Evolutionary conservation across 1,140 invertebrate species (phyloP), one percentile per base, ranked within the genome.

Genomic region (Colletes gigas): DNA sequence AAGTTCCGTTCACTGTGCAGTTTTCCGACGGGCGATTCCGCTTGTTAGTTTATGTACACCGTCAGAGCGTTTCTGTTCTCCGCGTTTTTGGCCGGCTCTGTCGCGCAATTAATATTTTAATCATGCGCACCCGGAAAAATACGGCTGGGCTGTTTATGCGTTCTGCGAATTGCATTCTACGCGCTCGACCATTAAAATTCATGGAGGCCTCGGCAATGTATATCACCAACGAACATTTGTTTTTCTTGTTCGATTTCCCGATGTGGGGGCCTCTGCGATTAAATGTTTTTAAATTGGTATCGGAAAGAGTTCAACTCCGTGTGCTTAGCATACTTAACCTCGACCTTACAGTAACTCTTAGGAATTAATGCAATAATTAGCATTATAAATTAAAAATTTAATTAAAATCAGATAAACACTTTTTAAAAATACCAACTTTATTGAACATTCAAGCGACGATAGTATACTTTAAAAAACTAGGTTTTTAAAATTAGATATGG

Each of bases 71-170:
- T 21, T 57, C 57, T 82, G 59, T 62, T 83, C 59, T 41, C 73
- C 59, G 52, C 73, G 21, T 79, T 84, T 83, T 83, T 19, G 75
- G 44, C 47, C 55, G 50, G 50, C 44, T 83, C 75, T 66, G 68
- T 72, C 69, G 74, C 41, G 74, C 68, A 78, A 86, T 85, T 78
- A 85, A 86, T 85, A 85, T 78, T 82, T 85, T 82, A 82, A 82
- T 77, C 62, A 68, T n/a, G 30, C 52, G 30, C 39, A 15, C 55
- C 12, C 55, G 30, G 67, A 82, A 78, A 69, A 69, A 47, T 67
- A 78, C 6, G 44, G 8, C n/a, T 30, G 50, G 50, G 21, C 50
- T 73, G 65, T 84, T 74, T 79, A 73, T 63, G 52, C 44, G 55
- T 44, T 8, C 52, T 59, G 81, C n/a, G 65, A 50, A 71, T 30